These are phyloP conservation scores for Zoanthus solanderi DNA, from an alignment of 92 coral and sea anemone genomes.

Conservation along the genomic window DNA sequence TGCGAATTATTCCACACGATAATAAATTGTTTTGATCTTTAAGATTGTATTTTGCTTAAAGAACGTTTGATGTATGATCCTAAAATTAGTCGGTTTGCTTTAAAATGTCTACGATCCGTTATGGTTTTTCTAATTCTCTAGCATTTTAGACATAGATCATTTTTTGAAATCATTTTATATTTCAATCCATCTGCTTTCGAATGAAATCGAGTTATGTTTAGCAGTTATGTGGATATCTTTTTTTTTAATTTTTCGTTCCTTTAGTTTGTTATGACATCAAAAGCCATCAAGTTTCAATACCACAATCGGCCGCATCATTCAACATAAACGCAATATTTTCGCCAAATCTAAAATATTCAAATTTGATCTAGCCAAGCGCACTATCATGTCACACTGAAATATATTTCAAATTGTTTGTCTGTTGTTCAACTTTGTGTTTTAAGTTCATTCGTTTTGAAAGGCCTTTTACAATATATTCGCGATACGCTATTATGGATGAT, in stretches of 20 bases:
- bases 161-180: not conserved
- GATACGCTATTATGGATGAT: not conserved
- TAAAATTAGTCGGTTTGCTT: not conserved
- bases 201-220: not conserved
- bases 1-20: not conserved
- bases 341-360: constrained; percentile 1
- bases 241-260: not conserved
- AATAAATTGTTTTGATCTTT: too few species aligned
- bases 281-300: not conserved
- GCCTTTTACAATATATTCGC: not conserved
- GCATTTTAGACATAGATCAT: not conserved
- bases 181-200: not conserved
- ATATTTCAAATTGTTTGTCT: not conserved
- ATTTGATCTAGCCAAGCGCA: too few species aligned
- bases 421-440: not conserved
- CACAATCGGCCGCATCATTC: not conserved
- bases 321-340: not conserved
- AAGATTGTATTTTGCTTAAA: not conserved
- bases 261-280: constrained; percentile 7
- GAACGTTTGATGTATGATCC: not conserved
- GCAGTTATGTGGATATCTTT: too few species aligned
- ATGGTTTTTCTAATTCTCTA: not conserved
- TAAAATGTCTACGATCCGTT: not conserved
- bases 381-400: not conserved
- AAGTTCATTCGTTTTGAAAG: not conserved